Evolutionary conservation across 2,797 vertebrate genomes (phyloP), one percentile per base, ranked within the genome.

Genomic region (Danio tinwini): DNA sequence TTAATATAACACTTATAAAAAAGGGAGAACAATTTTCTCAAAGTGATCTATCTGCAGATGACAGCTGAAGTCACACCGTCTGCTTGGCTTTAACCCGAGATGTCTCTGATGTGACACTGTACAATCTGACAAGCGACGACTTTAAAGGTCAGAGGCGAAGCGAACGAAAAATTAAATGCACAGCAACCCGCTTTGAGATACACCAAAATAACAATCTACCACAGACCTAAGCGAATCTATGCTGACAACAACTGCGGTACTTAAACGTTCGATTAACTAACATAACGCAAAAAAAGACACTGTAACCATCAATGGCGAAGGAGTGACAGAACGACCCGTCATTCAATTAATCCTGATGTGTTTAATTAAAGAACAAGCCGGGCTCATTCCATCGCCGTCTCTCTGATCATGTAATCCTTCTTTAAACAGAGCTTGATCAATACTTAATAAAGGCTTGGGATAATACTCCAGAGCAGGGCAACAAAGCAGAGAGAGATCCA

Each of bases 371-470:
- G 72, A 62, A 76, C 17, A 69, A 69, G 70, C 55, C 47, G 56
- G 63, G 16, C 55, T 69, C 56, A 21, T 69, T 67, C 55, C 71
- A 70, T 45, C 21, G 55, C 53, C 14, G 8, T 65, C 53, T 59
- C 58, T 80, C 37, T 71, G 40, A 80, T 80, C 72, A 65, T 80
- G 82, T 83, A 83, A 83, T 72, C 72, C 82, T 83, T 75, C 56
- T 83, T 79, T 80, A 80, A 83, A 83, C 82, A 83, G 56, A 64
- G 72, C 42, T 47, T 61, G 72, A 83, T 80, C 82, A 80, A 83
- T 83, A 83, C 72, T 71, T 83, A 83, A 83, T 80, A 83, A 80
- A 70, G 72, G 58, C 62, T 70, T 71, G 58, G 44, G 78, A 71
- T 58, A 80, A 71, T 71, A 63, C 61, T 59, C 39, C 59, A 53